phyloP scores from a whole-genome alignment of 2,113 vertebrate species.

The Dipodomys stephensi region DNA sequence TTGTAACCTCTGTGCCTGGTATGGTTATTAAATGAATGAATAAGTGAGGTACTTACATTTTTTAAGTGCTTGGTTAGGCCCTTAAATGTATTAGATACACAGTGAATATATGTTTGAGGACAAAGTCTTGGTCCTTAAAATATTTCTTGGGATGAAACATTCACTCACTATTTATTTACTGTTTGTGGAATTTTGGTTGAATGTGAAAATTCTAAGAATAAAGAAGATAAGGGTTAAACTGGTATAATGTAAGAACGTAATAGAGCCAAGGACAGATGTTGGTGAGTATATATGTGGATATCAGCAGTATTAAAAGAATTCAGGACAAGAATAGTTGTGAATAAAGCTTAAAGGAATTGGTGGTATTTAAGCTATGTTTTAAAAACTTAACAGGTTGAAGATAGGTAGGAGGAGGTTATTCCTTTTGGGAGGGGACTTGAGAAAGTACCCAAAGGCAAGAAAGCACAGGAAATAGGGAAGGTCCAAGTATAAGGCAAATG shows the following conservation, averaged over 20 bases:
- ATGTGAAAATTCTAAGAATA: slow-evolving; percentile 2
- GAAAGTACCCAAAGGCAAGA: neutral
- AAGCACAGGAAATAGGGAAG: neutral
- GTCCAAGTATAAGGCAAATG: neutral
- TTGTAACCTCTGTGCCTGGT: slow-evolving; percentile 30
- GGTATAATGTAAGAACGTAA: neutral
- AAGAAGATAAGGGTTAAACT: slow-evolving; percentile 37
- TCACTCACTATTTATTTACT: slow-evolving; percentile 23
- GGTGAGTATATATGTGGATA: neutral
- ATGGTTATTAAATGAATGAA: slow-evolving; percentile 44
- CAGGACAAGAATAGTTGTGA: neutral
- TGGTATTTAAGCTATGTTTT: slow-evolving; percentile 1
- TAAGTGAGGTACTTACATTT: slow-evolving; percentile 16
- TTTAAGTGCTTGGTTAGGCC: neutral
- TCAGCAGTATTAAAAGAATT: neutral
- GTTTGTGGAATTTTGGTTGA: slow-evolving; percentile 15
- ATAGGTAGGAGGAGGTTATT: neutral
- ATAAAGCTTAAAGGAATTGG: neutral
- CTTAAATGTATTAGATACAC: neutral
- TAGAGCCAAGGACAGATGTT: neutral
- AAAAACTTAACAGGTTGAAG: slow-evolving; percentile 18
- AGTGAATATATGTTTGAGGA: slow-evolving; percentile 21
- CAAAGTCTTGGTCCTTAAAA: slow-evolving; percentile 22
- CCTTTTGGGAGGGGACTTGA: neutral
- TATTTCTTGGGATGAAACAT: slow-evolving; percentile 17